A percentile compares a stretch with the other conserved stretches of the same genome.
These are phyloP conservation scores for Rhinolophus sinicus DNA, from an alignment of 2,113 vertebrate species.

Conservation along the genomic window DNA sequence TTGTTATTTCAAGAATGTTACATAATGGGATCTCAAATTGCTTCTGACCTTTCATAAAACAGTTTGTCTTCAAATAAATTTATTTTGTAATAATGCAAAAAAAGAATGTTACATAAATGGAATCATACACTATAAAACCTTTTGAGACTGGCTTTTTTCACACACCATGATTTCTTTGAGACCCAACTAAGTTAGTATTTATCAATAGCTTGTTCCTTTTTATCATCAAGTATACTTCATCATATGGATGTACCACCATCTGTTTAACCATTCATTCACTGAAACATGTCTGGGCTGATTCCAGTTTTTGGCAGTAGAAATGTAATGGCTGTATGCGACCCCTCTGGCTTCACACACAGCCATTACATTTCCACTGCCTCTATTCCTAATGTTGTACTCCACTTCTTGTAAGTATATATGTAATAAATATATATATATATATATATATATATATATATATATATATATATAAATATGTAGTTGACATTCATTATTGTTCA, in stretches of 20 bases:
- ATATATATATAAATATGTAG: too few relatives aligned
- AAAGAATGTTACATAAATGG: conserved; percentile 25
- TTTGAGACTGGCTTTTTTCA: conserved; percentile 2
- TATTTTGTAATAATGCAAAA: too few relatives aligned
- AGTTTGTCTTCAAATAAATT: too few relatives aligned
- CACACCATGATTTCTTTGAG: background rate
- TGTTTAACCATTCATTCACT: background rate
- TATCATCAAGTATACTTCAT: background rate
- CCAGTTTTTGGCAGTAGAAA: background rate
- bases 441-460: too few relatives aligned
- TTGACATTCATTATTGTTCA: too few relatives aligned
- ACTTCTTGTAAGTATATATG: too few relatives aligned
- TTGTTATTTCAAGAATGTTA: conserved; percentile 52
- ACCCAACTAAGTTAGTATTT: background rate
- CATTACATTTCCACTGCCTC: too few relatives aligned
- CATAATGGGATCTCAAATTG: background rate
- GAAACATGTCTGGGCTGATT: background rate
- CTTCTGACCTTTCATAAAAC: too few relatives aligned
- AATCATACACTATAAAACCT: background rate
- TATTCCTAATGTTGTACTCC: too few relatives aligned
- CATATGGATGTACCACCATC: background rate
- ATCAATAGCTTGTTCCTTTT: background rate
- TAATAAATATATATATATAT: too few relatives aligned
- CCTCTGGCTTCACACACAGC: too few relatives aligned
- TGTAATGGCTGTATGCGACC: too few relatives aligned